Conservation (phyloP, 1,140 invertebrate genomes). For the Ylistrum balloti region DNA sequence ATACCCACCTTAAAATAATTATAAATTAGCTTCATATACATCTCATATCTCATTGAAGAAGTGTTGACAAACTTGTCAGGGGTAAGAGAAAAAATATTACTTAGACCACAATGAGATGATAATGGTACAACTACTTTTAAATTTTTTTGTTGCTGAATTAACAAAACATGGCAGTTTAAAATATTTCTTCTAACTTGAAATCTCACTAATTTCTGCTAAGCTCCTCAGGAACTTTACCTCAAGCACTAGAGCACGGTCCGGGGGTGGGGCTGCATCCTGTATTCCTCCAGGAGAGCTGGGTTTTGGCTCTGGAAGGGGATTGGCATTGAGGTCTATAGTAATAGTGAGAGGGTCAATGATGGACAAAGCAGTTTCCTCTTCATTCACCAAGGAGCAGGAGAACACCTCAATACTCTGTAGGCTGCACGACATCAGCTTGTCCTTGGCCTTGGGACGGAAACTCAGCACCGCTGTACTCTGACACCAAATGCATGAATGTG, state of each 20-base stretch:
- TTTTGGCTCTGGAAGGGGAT: slow-evolving; percentile 69
- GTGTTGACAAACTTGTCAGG: too few species aligned
- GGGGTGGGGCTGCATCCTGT: slow-evolving; percentile 82
- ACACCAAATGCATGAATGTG: too few species aligned
- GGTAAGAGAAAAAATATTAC: too few species aligned
- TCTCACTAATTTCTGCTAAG: background rate
- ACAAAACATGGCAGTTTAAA: too few species aligned
- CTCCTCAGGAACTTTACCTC: slow-evolving; percentile 70
- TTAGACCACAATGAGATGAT: too few species aligned
- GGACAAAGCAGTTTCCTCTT: slow-evolving; percentile 97
- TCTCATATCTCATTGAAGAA: too few species aligned
- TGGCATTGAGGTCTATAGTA: slow-evolving; percentile 82
- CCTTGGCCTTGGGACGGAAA: slow-evolving; percentile 88
- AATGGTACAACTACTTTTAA: too few species aligned
- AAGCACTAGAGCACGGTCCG: slow-evolving; percentile 74
- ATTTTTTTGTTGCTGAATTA: too few species aligned
- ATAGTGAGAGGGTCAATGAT: slow-evolving; percentile 97
- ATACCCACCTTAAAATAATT: too few species aligned
- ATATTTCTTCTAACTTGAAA: too few species aligned
- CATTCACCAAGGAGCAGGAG: slow-evolving; percentile 94
- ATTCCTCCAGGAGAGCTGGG: slow-evolving; percentile 62
- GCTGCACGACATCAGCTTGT: slow-evolving; percentile 92
- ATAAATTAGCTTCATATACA: too few species aligned
- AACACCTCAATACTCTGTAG: slow-evolving; percentile 96
- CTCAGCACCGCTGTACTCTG: slow-evolving; percentile 93